phyloP scores from a whole-genome alignment of 2,797 vertebrate species.

The Sebastes steindachneri region DNA sequence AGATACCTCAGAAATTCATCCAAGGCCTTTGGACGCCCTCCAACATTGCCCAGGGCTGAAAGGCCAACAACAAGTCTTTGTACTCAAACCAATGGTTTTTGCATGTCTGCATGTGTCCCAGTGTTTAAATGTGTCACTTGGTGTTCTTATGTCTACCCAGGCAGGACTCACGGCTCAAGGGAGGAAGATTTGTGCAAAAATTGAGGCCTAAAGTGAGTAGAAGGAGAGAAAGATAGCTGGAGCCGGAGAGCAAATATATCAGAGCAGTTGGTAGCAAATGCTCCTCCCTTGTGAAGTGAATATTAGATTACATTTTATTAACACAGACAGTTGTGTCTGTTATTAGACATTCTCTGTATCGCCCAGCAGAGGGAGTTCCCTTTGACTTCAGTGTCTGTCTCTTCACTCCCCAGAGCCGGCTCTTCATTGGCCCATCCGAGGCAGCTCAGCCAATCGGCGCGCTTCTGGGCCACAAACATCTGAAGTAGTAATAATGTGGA shows the following conservation, averaged over 20 bases:
- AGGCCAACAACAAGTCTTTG: neutral
- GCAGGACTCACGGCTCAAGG: neutral
- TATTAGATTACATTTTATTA: neutral
- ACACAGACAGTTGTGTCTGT: conserved; percentile 1
- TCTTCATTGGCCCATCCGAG: conserved; percentile 81
- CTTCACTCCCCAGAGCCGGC: conserved; percentile 66
- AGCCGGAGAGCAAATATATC: neutral
- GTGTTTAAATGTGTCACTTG: neutral
- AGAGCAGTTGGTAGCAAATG: neutral
- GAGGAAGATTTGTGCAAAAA: conserved; percentile 25
- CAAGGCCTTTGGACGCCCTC: conserved; percentile 5
- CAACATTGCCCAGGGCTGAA: neutral
- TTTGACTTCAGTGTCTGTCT: conserved; percentile 67
- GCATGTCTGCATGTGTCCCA: neutral
- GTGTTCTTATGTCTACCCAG: neutral
- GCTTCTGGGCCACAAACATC: conserved; percentile 82
- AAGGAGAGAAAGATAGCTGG: neutral
- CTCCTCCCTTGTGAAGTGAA: neutral
- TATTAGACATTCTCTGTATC: neutral
- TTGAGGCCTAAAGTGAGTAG: neutral
- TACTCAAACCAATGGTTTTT: neutral
- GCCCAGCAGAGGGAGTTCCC: conserved; percentile 69
- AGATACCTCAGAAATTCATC: conserved; percentile 13
- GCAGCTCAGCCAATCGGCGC: conserved; percentile 78
- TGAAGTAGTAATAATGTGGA: conserved; percentile 88